A percentile compares a stretch with the other conserved stretches of the same genome.
Conservation (phyloP, 2,113 vertebrate genomes). For the Cyprinus carpio region DNA sequence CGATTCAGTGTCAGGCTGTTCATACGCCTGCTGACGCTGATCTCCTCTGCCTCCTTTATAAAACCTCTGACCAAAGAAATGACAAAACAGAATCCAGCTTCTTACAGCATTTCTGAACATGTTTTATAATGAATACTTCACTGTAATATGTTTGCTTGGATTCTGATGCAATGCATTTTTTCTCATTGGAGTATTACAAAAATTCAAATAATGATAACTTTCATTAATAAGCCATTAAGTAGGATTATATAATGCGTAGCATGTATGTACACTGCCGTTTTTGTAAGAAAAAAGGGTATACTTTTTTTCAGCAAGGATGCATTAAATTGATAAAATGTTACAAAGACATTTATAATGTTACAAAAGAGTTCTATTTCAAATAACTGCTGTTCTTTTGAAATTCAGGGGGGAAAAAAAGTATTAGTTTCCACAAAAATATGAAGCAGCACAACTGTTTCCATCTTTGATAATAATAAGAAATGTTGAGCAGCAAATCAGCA, state of each 20-base stretch:
- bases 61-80: conserved; percentile 76
- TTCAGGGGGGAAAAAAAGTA: no score
- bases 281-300: no score
- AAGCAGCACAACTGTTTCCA: no score
- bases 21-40: conserved; percentile 86
- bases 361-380: no score
- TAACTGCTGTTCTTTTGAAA: no score
- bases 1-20: conserved; percentile 94
- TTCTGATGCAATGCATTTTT: neutral
- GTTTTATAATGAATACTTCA: neutral
- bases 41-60: conserved; percentile 86
- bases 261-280: no score
- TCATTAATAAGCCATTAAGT: neutral
- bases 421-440: no score
- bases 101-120: neutral
- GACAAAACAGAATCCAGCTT: neutral
- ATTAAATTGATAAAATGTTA: neutral
- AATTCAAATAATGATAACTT: neutral
- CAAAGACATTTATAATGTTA: no score
- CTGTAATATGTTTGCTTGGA: neutral
- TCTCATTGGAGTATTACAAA: neutral
- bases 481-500: no score
- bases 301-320: neutral
- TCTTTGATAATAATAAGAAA: no score
- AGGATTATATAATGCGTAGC: neutral